These are phyloP conservation scores for Chirona hameri DNA, from an alignment of 2,888 invertebrate genomes.

Conservation along the genomic window DNA sequence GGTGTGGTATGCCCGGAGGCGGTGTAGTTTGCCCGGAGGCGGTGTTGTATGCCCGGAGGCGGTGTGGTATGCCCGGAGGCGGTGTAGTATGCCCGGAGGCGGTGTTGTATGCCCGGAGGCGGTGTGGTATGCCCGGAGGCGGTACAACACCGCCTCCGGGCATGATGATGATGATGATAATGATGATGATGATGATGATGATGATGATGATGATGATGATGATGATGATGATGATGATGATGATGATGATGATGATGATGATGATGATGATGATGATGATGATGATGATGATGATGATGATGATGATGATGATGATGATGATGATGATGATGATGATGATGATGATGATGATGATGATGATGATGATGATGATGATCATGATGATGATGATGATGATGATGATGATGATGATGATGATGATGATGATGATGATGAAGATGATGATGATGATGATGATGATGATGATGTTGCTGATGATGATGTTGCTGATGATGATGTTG, in stretches of 20 bases:
- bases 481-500: too few species aligned
- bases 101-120: too few species aligned
- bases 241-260: slow-evolving; percentile 43
- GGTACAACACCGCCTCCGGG: too few species aligned
- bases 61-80: too few species aligned
- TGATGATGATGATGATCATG: slow-evolving; percentile 42
- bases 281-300: slow-evolving; percentile 58
- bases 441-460: too few species aligned
- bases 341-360: slow-evolving; percentile 39
- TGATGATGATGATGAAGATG: slow-evolving; percentile 41
- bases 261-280: slow-evolving; percentile 55
- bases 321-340: slow-evolving; percentile 33
- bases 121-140: too few species aligned
- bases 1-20: too few species aligned
- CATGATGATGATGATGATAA: too few species aligned
- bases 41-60: too few species aligned
- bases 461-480: too few species aligned
- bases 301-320: slow-evolving; percentile 48
- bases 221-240: slow-evolving; percentile 41
- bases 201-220: slow-evolving; percentile 41
- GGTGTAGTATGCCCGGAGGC: too few species aligned
- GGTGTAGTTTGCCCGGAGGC: too few species aligned
- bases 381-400: slow-evolving; percentile 40
- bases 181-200: slow-evolving; percentile 34
- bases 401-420: slow-evolving; percentile 41